Evolutionary conservation across 2,113 vertebrate species (phyloP), one percentile per base, ranked within the genome.

Genomic region (Hemiscyllium ocellatum): DNA sequence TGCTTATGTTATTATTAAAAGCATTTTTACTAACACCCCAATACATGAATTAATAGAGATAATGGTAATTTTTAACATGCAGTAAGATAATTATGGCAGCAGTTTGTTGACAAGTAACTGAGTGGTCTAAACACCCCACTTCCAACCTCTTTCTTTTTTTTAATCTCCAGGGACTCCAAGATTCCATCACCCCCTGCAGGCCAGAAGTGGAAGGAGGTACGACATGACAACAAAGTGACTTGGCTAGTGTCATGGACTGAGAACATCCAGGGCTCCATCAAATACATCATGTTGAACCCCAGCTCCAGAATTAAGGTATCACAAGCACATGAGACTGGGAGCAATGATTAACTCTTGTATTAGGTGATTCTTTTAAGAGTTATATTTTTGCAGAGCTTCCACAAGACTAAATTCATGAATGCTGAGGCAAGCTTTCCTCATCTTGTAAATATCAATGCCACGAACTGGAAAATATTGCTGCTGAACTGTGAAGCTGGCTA

Each of bases 191-290:
- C 99, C 96, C 99, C 99, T 1, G 96, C 98, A 96, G 99, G 99
- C 96, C 98, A 98, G 96, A 98, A 98, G 96, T 99, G 99, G 99
- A 99, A 99, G 97, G 98, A 99, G 96, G 97, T 99, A 90, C 98
- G 99, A 70, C 98, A 99, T 96, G 99, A 99, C 96, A 99, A 99
- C 96, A 99, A 99, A 96, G 99, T 99, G 96, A 99, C 99, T 87
- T 99, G 99, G 99, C 97, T 99, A 96, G 99, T 98, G 26, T 99
- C 99, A 1, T 99, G 99, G 99, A 99, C 99, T 0, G 99, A 99
- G 97, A 99, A 99, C 96, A 99, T 99, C 96, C 99, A 99, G 96
- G 98, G 98, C 95, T 99, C 99, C 90, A 99, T 99, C 97, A 99
- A 99, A 96, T 99, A 99, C 97, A 99, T 99, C 96, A 99, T 99